Percentiles rank a stretch among this genome's conserved stretches.
These are phyloP conservation scores for Chlorodrepanis virens DNA, from an alignment of 2,113 vertebrate genomes.

Conservation along the genomic window DNA sequence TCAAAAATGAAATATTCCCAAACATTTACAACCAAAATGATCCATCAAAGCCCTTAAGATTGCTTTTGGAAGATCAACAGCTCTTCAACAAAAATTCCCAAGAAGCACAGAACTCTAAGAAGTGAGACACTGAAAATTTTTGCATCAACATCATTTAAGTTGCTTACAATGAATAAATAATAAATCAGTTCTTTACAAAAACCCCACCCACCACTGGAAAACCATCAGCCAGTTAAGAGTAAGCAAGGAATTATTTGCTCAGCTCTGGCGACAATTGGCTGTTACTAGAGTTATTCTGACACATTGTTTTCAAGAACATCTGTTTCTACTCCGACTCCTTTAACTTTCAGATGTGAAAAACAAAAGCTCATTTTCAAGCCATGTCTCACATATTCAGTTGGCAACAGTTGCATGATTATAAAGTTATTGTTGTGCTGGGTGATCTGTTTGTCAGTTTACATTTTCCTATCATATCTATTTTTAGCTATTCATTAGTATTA, in stretches of 20 bases:
- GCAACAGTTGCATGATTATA: conserved; percentile 26
- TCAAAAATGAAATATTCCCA: neutral
- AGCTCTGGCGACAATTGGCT: neutral
- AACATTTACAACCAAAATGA: neutral
- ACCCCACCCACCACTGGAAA: neutral
- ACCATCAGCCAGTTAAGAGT: neutral
- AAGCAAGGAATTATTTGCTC: conserved; percentile 43
- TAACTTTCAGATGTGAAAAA: conserved; percentile 64
- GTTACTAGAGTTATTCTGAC: conserved; percentile 38
- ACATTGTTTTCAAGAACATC: conserved; percentile 45
- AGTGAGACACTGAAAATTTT: neutral
- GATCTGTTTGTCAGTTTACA: conserved; percentile 53
- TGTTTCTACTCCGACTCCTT: conserved; percentile 42
- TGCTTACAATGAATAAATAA: neutral
- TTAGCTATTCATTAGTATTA: conserved; percentile 58
- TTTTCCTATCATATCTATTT: conserved; percentile 65
- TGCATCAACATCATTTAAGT: neutral
- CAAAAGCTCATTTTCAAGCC: conserved; percentile 62
- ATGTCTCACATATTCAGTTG: conserved; percentile 46
- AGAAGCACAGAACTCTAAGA: neutral
- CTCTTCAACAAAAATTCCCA: neutral
- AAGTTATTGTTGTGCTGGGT: conserved; percentile 50
- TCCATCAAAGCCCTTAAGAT: neutral
- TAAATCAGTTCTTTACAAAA: neutral
- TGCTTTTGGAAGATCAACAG: neutral